These are phyloP conservation scores for Cheilosia scutellata DNA, from an alignment of 2,888 invertebrate genomes.

Conservation along the genomic window DNA sequence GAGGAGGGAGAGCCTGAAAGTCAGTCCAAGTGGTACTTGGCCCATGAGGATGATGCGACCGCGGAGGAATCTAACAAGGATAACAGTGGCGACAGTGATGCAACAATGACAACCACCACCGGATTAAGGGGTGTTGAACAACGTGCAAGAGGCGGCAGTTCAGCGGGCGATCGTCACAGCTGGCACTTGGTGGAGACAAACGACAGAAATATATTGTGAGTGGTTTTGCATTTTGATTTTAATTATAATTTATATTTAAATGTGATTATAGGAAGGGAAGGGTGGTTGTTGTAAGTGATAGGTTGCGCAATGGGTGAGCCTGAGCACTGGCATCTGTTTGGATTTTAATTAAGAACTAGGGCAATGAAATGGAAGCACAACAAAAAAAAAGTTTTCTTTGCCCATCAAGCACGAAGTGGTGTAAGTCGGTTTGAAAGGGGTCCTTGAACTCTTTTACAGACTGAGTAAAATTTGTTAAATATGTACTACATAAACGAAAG, in stretches of 20 bases:
- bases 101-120: slow-evolving; percentile 62
- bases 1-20: slow-evolving; percentile 72
- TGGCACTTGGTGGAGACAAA: slow-evolving; percentile 74
- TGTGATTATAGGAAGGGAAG: neutral
- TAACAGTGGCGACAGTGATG: slow-evolving; percentile 54
- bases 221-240: slow-evolving; percentile 34
- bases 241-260: slow-evolving; percentile 16
- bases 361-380: too few relatives aligned
- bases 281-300: neutral
- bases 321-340: slow-evolving; percentile 46
- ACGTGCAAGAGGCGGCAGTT: slow-evolving; percentile 10
- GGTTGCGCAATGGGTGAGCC: slow-evolving; percentile 38
- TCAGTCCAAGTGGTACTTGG: slow-evolving; percentile 81
- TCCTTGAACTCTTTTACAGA: too few relatives aligned
- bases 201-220: slow-evolving; percentile 74
- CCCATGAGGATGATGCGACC: slow-evolving; percentile 70
- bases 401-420: too few relatives aligned
- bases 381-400: too few relatives aligned
- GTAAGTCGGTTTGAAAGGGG: too few relatives aligned
- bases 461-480: too few relatives aligned
- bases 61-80: slow-evolving; percentile 43
- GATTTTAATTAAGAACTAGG: slow-evolving; percentile 34
- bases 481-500: too few relatives aligned
- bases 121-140: slow-evolving; percentile 29
- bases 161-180: slow-evolving; percentile 69